Base-by-base conservation (phyloP, 2,888 invertebrate genomes). In the Agrilus mali region DNA sequence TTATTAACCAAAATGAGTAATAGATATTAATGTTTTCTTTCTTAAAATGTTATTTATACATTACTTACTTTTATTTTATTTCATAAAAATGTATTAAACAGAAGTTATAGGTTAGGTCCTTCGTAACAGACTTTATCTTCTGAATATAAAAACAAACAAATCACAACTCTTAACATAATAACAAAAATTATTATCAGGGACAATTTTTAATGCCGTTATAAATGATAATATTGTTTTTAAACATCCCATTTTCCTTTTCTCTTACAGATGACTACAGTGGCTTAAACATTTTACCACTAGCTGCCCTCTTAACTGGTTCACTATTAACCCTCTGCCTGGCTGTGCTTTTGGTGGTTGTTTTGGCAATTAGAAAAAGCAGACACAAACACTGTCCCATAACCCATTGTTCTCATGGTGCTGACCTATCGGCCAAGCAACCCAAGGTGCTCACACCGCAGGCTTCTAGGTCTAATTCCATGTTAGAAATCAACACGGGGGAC, bases 401-500 rank as follows among this genome's bases (percentile, higher is more conserved):
- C 10, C 66, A 67, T 47, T 68, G 67, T 47, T 59, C 62, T 14
- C 65, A 67, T 47, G 64, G 66, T 47, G 55, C 65, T 42, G 51
- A 63, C 41, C 63, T 67, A 45, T 58, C 65, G 31, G 68, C 64
- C 58, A 74, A 68, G 61, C 71, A 68, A 59, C 73, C 68, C 57
- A 78, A 67, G 65, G 61, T 61, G 56, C 27, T 27, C 10, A 68
- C 64, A 60, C 71, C 59, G 60, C 60, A 60, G 45, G 53, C 63
- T 10, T 60, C 65, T 1, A 54, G 65, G 35, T 64, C 64, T 27
- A 63, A 63, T 47, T 74, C 80, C 13, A 78, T 79, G 68, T 65
- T 81, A 54, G 81, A 82, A 62, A 80, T 86, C 34, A 86, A 86
- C 50, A 84, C 86, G 31, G 86, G 85, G 1, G 86, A 87, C 54